Evolutionary conservation across 2,888 invertebrate genomes (phyloP), one percentile per base, ranked within the genome.

Genomic region (Dicyrtomina minuta): DNA sequence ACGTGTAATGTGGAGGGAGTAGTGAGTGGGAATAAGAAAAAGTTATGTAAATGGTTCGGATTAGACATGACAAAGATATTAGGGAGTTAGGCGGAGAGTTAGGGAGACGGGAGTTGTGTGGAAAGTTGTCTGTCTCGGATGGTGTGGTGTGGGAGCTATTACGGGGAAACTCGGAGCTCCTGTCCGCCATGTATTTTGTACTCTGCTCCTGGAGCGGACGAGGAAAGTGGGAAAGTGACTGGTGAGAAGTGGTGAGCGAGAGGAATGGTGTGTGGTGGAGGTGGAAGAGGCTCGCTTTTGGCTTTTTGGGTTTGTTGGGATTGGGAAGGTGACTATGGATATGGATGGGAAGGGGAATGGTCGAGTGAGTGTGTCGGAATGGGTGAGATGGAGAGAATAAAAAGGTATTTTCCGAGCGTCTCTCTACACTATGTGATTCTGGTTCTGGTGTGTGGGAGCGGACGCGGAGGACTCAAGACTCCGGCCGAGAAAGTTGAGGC

Each of bases 291-390:
- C 33, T 3, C 33, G 33, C n/a, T n/a, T n/a, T n/a, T 33, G 33
- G 33, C 33, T 33, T 33, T 3, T 33, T 8, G 8, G 33, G n/a
- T 46, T 17, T 10, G 15, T 26, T n/a, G 51, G 17, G 39, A 33
- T 65, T 65, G 51, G n/a, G n/a, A n/a, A 33, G 33, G 33, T 22
- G 27, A 27, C 13, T 41, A 27, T 33, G 61, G 26, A 22, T 41
- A 27, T 33, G 61, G 15, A 15, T 46, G 20, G 15, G 3, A 43
- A 41, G 20, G 22, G 39, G 20, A 60, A 22, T 41, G 43, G 6
- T n/a, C 20, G 22, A 49, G 62, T 22, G 39, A 51, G 51, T 27
- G 41, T n/a, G 49, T 39, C 51, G 26, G 44, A 67, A 26, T 58
- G 66, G 27, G 51, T 39, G 53, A 39, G 53, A n/a, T n/a, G n/a